These are phyloP conservation scores for Steatocranus sp. DNA, from an alignment of 2,797 vertebrate genomes.

Conservation along the genomic window DNA sequence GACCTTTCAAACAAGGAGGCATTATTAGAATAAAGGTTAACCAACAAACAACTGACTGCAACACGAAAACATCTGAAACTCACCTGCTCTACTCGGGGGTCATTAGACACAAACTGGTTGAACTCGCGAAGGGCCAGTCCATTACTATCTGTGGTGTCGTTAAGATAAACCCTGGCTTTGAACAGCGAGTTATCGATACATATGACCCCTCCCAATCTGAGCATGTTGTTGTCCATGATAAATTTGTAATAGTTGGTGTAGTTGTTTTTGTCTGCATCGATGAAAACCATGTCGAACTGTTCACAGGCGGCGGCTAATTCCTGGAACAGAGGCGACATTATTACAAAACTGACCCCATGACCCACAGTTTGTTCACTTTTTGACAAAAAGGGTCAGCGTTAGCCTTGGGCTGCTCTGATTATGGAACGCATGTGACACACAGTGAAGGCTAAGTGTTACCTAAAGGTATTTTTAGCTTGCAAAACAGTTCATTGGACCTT, in stretches of 20 bases:
- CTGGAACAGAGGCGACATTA: conserved; percentile 29
- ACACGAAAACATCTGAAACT: background rate
- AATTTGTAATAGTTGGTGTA: conserved; percentile 82
- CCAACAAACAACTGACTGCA: background rate
- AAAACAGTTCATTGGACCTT: background rate
- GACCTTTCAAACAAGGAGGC: conserved; percentile 57
- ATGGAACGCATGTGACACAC: background rate
- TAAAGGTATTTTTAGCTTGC: background rate
- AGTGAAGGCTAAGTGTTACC: background rate
- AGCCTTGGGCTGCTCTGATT: background rate
- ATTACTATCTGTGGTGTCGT: conserved; percentile 72
- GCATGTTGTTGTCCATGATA: conserved; percentile 81
- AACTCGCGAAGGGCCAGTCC: conserved; percentile 75
- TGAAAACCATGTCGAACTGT: conserved; percentile 84
- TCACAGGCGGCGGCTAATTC: conserved; percentile 71
- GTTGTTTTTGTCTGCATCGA: conserved; percentile 82
- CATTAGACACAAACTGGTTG: conserved; percentile 74
- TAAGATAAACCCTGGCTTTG: conserved; percentile 81
- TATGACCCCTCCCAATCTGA: conserved; percentile 76
- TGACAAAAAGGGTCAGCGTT: background rate
- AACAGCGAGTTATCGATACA: conserved; percentile 80
- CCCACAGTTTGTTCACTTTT: background rate
- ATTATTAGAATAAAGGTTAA: background rate
- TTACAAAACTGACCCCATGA: background rate
- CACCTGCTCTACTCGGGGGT: conserved; percentile 78